Evolutionary conservation across 2,113 vertebrate species (phyloP).

Genomic region (Brachyistius frenatus): DNA sequence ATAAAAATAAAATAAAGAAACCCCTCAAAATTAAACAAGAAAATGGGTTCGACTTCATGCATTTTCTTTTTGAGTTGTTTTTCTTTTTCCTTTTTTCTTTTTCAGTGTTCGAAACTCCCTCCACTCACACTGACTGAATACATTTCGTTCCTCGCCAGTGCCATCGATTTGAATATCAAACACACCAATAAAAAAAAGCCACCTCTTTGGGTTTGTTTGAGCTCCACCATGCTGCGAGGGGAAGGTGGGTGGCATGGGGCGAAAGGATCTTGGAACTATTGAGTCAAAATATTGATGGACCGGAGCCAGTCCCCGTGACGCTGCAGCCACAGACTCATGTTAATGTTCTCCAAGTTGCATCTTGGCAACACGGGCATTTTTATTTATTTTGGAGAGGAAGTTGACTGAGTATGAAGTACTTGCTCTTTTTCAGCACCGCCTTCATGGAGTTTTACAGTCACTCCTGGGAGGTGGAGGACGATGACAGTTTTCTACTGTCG

Average conservation of each 20-base stretch:
- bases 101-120: constrained; percentile 27
- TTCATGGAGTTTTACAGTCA: constrained; percentile 23
- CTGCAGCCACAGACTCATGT: constrained; percentile 68
- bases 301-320: constrained; percentile 57
- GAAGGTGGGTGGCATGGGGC: constrained; percentile 59
- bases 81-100: neutral
- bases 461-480: constrained; percentile 6
- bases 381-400: constrained; percentile 49
- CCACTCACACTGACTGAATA: constrained; percentile 56
- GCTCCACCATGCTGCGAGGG: constrained; percentile 63
- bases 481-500: constrained; percentile 5
- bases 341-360: constrained; percentile 61
- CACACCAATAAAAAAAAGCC: constrained; percentile 73
- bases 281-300: constrained; percentile 78
- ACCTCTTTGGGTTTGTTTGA: constrained; percentile 73
- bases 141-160: constrained; percentile 49
- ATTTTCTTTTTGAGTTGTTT: constrained; percentile 51
- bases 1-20: constrained; percentile 22
- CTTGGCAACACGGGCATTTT: constrained; percentile 56
- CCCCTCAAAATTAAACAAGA: constrained; percentile 45
- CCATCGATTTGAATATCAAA: constrained; percentile 82
- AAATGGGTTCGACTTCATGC: constrained; percentile 11
- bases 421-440: constrained; percentile 33
- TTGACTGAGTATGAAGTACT: constrained; percentile 41
- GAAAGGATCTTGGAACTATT: constrained; percentile 64